A percentile compares a stretch with the other conserved stretches of the same genome.
phyloP scores from a whole-genome alignment of 2,797 vertebrate species.

The Momotus momota region DNA sequence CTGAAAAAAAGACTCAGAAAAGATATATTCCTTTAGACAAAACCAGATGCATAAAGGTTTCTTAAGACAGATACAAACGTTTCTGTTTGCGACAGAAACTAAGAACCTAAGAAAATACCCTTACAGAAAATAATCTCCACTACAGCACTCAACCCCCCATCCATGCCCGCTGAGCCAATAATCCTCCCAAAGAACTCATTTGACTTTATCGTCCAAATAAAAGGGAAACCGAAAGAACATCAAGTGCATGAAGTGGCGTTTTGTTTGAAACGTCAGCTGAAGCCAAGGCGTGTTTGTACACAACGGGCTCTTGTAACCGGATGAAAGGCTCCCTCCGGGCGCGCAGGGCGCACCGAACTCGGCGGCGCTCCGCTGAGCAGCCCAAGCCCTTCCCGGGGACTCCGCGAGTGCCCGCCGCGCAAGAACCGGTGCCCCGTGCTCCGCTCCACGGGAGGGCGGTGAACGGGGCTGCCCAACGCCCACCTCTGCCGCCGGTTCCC shows the following conservation, averaged over 20 bases:
- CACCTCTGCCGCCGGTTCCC: neutral
- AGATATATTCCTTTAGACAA: neutral
- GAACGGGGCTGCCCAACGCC: neutral
- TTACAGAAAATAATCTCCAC: neutral
- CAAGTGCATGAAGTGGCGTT: accelerated
- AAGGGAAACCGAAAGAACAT: neutral
- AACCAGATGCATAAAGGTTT: neutral
- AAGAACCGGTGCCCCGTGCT: neutral
- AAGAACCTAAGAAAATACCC: neutral
- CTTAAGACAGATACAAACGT: neutral
- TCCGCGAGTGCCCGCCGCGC: neutral
- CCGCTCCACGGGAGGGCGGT: no score
- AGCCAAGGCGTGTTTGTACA: neutral
- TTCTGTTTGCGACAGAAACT: neutral
- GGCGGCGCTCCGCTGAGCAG: no score
- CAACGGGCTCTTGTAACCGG: neutral
- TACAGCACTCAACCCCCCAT: neutral
- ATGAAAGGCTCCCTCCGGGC: neutral
- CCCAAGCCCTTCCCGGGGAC: accelerated
- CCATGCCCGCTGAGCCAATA: neutral
- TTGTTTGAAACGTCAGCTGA: accelerated
- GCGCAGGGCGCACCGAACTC: neutral
- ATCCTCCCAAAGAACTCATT: neutral
- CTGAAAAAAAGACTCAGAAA: neutral
- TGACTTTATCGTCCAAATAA: neutral